These are phyloP conservation scores for Tachystola acroxantha DNA, from an alignment of 2,888 invertebrate genomes.

Conservation along the genomic window DNA sequence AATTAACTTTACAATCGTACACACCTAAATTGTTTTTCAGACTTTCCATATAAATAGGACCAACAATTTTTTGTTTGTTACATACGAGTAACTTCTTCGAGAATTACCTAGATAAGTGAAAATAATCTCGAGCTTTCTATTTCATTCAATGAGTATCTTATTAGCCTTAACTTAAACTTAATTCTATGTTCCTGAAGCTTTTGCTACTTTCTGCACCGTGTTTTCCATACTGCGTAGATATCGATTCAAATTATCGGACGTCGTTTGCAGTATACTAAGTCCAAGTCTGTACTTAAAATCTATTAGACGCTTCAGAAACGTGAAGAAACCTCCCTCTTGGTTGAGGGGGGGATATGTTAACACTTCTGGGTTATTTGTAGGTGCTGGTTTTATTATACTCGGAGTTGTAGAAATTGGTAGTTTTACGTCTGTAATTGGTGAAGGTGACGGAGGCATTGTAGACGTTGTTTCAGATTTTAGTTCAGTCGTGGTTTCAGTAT, in stretches of 20 bases:
- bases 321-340: constrained; percentile 69
- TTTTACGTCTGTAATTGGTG: constrained; percentile 31
- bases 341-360: constrained; percentile 59
- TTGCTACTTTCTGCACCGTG: constrained; percentile 34
- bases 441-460: constrained; percentile 45
- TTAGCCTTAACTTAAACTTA: neutral
- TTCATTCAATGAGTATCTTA: neutral
- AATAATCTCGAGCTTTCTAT: neutral
- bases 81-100: too few species aligned
- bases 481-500: constrained; percentile 47
- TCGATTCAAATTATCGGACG: constrained; percentile 81
- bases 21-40: too few species aligned
- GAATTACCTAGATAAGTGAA: too few species aligned
- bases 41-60: too few species aligned
- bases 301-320: constrained; percentile 80
- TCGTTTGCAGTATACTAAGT: constrained; percentile 81
- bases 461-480: constrained; percentile 54
- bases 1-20: too few species aligned
- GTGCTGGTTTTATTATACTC: constrained; percentile 29
- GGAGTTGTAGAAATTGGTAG: constrained; percentile 16
- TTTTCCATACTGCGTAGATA: constrained; percentile 80
- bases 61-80: too few species aligned
- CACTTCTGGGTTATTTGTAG: constrained; percentile 46
- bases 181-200: constrained; percentile 33
- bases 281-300: constrained; percentile 84